Evolutionary conservation across 2,113 vertebrate species (phyloP).

Genomic region (Neoarius graeffei): DNA sequence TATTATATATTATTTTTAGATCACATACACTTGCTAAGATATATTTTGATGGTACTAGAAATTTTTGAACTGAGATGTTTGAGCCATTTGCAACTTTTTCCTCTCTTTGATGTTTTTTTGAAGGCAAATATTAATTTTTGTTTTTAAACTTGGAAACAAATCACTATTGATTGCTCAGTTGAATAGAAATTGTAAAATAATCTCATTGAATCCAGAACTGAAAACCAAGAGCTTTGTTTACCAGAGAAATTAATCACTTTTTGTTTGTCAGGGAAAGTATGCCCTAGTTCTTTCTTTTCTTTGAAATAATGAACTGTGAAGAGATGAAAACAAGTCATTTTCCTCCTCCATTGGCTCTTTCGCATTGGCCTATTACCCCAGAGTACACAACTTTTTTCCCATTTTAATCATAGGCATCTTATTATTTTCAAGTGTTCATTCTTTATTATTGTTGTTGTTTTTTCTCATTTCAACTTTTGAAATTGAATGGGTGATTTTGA

Average conservation of each 20-base stretch:
- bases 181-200: slow-evolving; percentile 67
- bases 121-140: slow-evolving; percentile 56
- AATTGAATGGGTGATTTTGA: not conserved
- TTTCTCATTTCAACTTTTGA: not conserved
- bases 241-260: slow-evolving; percentile 71
- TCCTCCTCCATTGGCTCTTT: slow-evolving; percentile 66
- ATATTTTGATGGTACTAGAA: not conserved
- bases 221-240: slow-evolving; percentile 68
- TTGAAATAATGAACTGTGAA: slow-evolving; percentile 77
- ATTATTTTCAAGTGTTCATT: slow-evolving; percentile 53
- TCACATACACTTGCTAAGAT: not conserved
- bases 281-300: slow-evolving; percentile 77
- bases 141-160: slow-evolving; percentile 43
- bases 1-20: not conserved
- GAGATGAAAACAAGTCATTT: slow-evolving; percentile 75
- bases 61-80: not conserved
- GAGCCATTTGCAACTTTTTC: slow-evolving; percentile 49
- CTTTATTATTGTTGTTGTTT: slow-evolving; percentile 26
- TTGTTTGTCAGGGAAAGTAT: slow-evolving; percentile 70
- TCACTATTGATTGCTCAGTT: slow-evolving; percentile 55
- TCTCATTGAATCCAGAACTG: slow-evolving; percentile 64
- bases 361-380: slow-evolving; percentile 70
- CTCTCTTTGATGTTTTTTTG: slow-evolving; percentile 59
- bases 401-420: slow-evolving; percentile 50
- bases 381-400: slow-evolving; percentile 63